These are phyloP conservation scores for Chaunax sp. DNA, from an alignment of 2,797 vertebrate species.

Conservation along the genomic window DNA sequence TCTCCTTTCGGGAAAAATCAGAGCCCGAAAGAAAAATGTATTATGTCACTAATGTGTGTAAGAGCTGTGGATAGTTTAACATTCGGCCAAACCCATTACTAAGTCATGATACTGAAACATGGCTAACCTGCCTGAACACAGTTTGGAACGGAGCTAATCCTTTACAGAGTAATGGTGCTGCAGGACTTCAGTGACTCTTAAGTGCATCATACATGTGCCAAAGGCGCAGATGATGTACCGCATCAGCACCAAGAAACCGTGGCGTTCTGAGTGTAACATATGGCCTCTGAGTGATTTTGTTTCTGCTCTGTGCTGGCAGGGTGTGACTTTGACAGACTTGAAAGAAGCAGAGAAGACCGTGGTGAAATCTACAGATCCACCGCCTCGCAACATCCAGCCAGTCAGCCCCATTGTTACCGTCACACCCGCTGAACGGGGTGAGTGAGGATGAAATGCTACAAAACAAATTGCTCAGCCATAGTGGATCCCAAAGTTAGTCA, in stretches of 20 bases:
- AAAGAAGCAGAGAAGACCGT: slow-evolving; percentile 90
- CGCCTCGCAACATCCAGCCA: slow-evolving; percentile 72
- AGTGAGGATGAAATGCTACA: slow-evolving; percentile 23
- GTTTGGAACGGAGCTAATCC: no score
- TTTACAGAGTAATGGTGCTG: no score
- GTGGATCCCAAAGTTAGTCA: no score
- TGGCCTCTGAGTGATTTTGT: no score
- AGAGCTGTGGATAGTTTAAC: background rate
- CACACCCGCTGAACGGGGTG: slow-evolving; percentile 83
- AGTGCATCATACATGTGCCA: no score
- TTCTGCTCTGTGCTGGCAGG: slow-evolving; percentile 73
- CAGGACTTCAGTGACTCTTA: no score
- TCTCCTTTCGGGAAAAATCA: no score
- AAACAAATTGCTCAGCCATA: background rate
- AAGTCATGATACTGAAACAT: background rate
- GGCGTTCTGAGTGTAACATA: no score
- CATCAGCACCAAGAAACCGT: no score
- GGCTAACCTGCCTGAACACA: background rate
- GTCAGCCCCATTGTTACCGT: slow-evolving; percentile 83
- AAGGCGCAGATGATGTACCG: no score
- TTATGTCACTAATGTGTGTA: background rate
- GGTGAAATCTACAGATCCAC: slow-evolving; percentile 63
- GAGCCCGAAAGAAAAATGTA: no score
- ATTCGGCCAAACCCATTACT: background rate
- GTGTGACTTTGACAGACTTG: slow-evolving; percentile 91